These are phyloP conservation scores for Radopholus similis DNA, from an alignment of 1,140 invertebrate genomes.

Conservation along the genomic window DNA sequence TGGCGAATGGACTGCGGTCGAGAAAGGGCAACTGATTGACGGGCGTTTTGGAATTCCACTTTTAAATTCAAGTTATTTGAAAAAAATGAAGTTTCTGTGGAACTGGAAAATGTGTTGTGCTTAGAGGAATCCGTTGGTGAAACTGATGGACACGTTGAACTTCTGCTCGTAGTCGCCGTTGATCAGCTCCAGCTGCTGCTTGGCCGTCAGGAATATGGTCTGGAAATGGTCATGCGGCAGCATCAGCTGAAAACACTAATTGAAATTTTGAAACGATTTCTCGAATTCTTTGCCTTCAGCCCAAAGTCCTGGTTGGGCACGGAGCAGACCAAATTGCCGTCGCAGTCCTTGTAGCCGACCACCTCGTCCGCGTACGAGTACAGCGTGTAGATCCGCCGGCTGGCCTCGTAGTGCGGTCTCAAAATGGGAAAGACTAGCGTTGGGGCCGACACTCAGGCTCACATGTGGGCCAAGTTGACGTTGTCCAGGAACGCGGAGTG, in stretches of 20 bases:
- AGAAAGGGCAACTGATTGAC: no score
- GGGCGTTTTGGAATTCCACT: no score
- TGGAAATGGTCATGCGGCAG: not conserved
- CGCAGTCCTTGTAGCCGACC: not conserved
- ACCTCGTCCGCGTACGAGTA: not conserved
- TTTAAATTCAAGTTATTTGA: no score
- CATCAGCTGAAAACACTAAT: not conserved
- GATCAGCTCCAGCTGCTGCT: constrained; percentile 11
- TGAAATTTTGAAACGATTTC: not conserved
- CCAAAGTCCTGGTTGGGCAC: not conserved
- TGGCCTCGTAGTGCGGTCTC: not conserved
- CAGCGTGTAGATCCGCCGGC: not conserved
- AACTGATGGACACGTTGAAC: no score
- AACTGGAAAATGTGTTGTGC: no score
- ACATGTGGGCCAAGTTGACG: not conserved
- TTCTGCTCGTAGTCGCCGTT: no score
- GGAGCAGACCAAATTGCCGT: not conserved
- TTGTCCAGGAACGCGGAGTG: constrained; percentile 8
- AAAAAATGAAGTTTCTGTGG: no score
- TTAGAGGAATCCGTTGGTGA: no score
- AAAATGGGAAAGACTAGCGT: not conserved
- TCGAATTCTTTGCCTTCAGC: not conserved
- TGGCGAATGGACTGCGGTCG: no score
- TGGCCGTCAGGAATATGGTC: constrained; percentile 1
- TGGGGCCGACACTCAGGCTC: not conserved